phyloP scores from a whole-genome alignment of 1,140 invertebrate genomes.

The silkworm (Bombyx mori) region ASM3026992v2 NC_085121.1:5056001-5056500 shows the following conservation, averaged over 20 bases:
- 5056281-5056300: neutral
- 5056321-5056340: too few relatives aligned
- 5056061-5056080: slow-evolving; percentile 67
- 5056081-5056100: slow-evolving; percentile 68
- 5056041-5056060: slow-evolving; percentile 60
- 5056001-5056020: slow-evolving; percentile 36
- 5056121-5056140: slow-evolving; percentile 70
- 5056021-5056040: slow-evolving; percentile 41
- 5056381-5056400: too few relatives aligned
- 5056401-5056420: slow-evolving; percentile 13
- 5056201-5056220: slow-evolving; percentile 57
- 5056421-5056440: slow-evolving; percentile 59
- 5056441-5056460: slow-evolving; percentile 67
- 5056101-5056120: slow-evolving; percentile 71
- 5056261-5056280: neutral
- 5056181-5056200: slow-evolving; percentile 54
- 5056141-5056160: slow-evolving; percentile 62
- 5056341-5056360: too few relatives aligned
- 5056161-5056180: slow-evolving; percentile 56
- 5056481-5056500: slow-evolving; percentile 41
- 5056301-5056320: too few relatives aligned
- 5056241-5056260: neutral
- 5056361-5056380: too few relatives aligned
- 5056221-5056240: slow-evolving; percentile 38
- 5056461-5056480: slow-evolving; percentile 24